Evolutionary conservation across 2,113 vertebrate species (phyloP).

Genomic region (Delphinapterus leucas): DNA sequence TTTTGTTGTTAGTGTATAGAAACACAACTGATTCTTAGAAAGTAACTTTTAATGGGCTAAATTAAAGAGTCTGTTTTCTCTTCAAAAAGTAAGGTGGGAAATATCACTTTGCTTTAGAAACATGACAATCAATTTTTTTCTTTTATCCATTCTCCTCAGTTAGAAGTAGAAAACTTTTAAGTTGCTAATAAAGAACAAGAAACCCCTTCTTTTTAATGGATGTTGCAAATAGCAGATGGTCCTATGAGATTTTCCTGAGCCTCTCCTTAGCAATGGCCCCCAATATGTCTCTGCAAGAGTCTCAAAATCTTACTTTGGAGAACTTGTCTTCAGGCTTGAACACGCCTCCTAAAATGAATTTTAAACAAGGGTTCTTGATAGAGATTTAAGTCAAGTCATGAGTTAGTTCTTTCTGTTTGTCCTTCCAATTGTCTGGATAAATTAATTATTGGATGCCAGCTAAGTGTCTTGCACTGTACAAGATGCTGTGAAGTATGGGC

Average conservation of each 20-base stretch:
- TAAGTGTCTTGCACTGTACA: not conserved
- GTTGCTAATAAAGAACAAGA: not conserved
- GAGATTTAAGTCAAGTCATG: not conserved
- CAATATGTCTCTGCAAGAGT: not conserved
- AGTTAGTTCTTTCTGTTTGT: not conserved
- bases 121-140: not conserved
- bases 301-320: not conserved
- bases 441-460: not conserved
- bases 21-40: not conserved
- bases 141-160: not conserved
- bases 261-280: not conserved
- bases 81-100: slow-evolving; percentile 20
- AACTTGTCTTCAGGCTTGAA: not conserved
- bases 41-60: slow-evolving; percentile 5
- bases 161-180: not conserved
- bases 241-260: not conserved
- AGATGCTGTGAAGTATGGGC: not conserved
- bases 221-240: not conserved
- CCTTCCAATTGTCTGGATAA: not conserved
- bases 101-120: slow-evolving; percentile 39
- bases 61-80: slow-evolving; percentile 40
- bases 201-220: not conserved
- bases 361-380: not conserved
- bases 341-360: not conserved
- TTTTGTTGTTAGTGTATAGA: not conserved